A percentile compares a stretch with the other conserved stretches of the same genome.
Evolutionary conservation across 2,888 invertebrate genomes (phyloP).

Genomic region (Drosophila neonasuta): DNA sequence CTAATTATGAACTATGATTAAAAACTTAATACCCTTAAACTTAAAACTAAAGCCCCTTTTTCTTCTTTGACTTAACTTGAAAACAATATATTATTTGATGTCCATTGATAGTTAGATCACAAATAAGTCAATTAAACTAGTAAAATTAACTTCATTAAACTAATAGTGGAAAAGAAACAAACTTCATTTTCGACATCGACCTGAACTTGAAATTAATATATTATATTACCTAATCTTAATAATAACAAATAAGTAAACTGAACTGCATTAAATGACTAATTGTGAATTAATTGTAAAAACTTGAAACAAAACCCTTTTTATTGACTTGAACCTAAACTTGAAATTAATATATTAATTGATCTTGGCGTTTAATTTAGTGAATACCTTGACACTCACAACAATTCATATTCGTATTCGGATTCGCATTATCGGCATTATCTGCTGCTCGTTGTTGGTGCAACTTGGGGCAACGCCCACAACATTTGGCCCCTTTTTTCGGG

Average conservation of each 20-base stretch:
- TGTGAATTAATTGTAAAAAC: no score
- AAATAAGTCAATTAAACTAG: no score
- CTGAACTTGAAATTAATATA: no score
- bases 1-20: background rate
- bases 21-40: background rate
- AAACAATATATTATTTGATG: no score
- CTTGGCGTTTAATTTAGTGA: slow-evolving; percentile 13
- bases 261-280: no score
- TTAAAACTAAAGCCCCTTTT: no score
- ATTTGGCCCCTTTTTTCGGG: slow-evolving; percentile 52
- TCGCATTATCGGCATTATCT: slow-evolving; percentile 10
- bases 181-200: no score
- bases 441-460: slow-evolving; percentile 54
- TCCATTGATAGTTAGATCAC: no score
- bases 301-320: background rate
- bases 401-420: slow-evolving; percentile 26
- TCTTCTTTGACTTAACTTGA: background rate
- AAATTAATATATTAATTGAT: background rate
- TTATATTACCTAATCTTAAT: no score
- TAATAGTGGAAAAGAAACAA: no score
- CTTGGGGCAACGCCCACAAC: slow-evolving; percentile 57
- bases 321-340: background rate
- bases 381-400: background rate
- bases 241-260: no score
- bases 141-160: no score